Evolutionary conservation across 2,113 vertebrate genomes (phyloP).

Genomic region (Percopsis transmontana): DNA sequence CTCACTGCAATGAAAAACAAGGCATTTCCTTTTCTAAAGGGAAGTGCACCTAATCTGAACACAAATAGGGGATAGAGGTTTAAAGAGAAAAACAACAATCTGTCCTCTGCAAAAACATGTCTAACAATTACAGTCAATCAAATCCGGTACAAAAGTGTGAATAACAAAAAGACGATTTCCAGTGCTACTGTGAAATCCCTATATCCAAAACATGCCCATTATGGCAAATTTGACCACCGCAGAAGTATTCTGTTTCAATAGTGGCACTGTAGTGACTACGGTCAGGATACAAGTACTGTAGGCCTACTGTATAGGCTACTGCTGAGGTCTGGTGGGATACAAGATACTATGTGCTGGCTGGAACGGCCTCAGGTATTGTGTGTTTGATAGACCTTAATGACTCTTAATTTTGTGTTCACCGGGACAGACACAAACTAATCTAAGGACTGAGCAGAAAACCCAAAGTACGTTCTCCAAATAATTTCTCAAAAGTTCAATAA

Average conservation of each 20-base stretch:
- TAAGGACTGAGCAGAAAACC: constrained; percentile 24
- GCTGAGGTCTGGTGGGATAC: constrained; percentile 46
- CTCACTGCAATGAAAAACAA: constrained; percentile 17
- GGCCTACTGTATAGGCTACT: constrained; percentile 68
- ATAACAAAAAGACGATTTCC: constrained; percentile 34
- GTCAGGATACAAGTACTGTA: constrained; percentile 36
- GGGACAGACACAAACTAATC: constrained; percentile 56
- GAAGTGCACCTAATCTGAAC: constrained; percentile 1
- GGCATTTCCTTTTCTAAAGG: constrained; percentile 3
- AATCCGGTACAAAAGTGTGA: constrained; percentile 16
- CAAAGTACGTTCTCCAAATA: constrained; percentile 31
- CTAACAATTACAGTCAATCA: constrained; percentile 24
- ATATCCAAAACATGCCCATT: constrained; percentile 20
- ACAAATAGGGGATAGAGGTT: constrained; percentile 48
- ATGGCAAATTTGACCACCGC: constrained; percentile 36
- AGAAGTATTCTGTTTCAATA: constrained; percentile 29
- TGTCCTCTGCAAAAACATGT: constrained; percentile 29
- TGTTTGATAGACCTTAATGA: constrained; percentile 64
- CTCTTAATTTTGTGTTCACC: constrained; percentile 65
- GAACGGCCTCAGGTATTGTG: constrained; percentile 66
- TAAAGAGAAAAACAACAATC: constrained; percentile 18
- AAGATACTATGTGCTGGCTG: background rate
- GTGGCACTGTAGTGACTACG: constrained; percentile 50
- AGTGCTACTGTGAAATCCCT: constrained; percentile 52
- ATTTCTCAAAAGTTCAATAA: constrained; percentile 37